Conservation (phyloP, 2,113 vertebrate genomes). For the Tenrec ecaudatus region DNA sequence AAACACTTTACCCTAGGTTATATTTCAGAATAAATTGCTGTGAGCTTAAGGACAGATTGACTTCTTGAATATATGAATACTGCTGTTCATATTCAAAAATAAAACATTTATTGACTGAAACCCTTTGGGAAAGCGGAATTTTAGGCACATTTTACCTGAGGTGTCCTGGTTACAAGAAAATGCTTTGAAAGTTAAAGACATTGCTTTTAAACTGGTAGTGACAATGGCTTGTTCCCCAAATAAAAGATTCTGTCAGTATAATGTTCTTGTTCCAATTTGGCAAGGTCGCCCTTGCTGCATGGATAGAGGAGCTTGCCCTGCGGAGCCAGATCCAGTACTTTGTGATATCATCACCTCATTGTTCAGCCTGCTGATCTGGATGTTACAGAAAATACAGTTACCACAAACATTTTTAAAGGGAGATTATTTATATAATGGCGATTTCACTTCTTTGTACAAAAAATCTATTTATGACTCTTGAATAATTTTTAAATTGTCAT, state of each 20-base stretch:
- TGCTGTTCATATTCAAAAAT: conserved; percentile 38
- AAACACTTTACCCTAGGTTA: not conserved
- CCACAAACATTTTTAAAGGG: not conserved
- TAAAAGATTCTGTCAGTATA: conserved; percentile 16
- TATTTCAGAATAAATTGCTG: not conserved
- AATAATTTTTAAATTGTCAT: too few relatives aligned
- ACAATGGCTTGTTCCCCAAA: not conserved
- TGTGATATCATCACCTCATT: not conserved
- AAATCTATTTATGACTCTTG: too few relatives aligned
- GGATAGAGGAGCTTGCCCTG: not conserved
- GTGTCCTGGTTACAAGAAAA: not conserved
- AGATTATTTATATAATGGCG: too few relatives aligned
- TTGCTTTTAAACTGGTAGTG: not conserved
- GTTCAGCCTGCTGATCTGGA: not conserved
- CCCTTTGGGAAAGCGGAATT: conserved; percentile 34
- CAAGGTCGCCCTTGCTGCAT: not conserved
- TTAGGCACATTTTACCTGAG: conserved; percentile 36
- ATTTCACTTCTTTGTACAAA: too few relatives aligned
- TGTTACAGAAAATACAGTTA: not conserved
- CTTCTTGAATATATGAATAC: not conserved
- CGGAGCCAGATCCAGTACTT: not conserved
- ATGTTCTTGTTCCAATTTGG: not conserved
- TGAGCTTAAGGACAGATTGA: not conserved
- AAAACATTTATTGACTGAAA: conserved; percentile 1
- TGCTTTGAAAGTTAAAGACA: conserved; percentile 2